These are phyloP conservation scores for Diorhabda elongata DNA, from an alignment of 1,140 invertebrate genomes.

Conservation along the genomic window DNA sequence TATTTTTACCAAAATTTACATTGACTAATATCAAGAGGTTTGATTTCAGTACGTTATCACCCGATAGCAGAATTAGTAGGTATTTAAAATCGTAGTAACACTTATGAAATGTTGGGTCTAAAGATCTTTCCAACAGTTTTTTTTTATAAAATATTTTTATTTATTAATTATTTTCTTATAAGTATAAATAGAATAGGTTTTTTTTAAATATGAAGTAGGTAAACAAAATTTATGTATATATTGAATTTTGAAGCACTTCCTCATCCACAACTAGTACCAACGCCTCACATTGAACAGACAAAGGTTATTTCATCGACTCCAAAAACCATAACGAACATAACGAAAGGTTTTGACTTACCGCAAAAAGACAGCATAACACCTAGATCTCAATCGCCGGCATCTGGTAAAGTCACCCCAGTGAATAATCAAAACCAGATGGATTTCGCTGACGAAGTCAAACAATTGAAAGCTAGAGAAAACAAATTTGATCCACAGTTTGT, in stretches of 20 bases:
- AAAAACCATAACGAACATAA: constrained; percentile 44
- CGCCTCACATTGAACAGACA: constrained; percentile 10
- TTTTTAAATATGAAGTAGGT: too few relatives aligned
- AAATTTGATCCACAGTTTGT: constrained; percentile 54
- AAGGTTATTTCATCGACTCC: constrained; percentile 37
- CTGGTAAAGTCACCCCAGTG: constrained; percentile 53
- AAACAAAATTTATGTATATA: too few relatives aligned
- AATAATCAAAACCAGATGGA: constrained; percentile 28
- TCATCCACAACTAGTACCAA: constrained; percentile 8
- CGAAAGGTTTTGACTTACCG: constrained; percentile 49
- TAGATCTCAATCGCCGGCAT: constrained; percentile 60
- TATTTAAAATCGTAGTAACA: constrained; percentile 10
- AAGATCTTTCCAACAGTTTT: too few relatives aligned
- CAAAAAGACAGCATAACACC: constrained; percentile 46
- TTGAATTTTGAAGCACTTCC: neutral
- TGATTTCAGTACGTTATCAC: constrained; percentile 59
- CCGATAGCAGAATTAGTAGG: constrained; percentile 49
- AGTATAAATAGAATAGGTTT: too few relatives aligned
- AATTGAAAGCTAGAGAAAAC: constrained; percentile 47
- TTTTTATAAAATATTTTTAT: too few relatives aligned
- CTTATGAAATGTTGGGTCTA: too few relatives aligned
- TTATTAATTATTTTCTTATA: too few relatives aligned
- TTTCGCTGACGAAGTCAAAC: constrained; percentile 45
- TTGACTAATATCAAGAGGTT: constrained; percentile 44
- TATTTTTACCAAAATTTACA: neutral